phyloP scores from a whole-genome alignment of 2,797 vertebrate species.

The Chaetodon trifasciatus region DNA sequence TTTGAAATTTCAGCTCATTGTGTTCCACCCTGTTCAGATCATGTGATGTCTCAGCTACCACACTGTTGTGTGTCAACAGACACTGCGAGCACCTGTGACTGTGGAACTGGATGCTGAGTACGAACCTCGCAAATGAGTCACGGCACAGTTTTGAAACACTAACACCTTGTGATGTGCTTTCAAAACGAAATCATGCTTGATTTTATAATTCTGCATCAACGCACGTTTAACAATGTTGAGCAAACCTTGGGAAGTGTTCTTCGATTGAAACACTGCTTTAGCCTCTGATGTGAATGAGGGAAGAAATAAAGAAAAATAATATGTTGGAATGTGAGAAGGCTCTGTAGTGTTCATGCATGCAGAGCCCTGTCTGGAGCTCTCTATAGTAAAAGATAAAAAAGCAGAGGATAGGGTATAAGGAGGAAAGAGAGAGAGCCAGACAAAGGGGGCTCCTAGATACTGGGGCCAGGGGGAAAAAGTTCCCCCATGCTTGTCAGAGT shows the following conservation, averaged over 20 bases:
- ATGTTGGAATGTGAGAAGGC: conserved; percentile 2
- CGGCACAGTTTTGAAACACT: conserved; percentile 13
- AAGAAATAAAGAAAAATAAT: conserved; percentile 27
- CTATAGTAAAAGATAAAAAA: conserved; percentile 50
- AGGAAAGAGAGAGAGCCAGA: conserved; percentile 63
- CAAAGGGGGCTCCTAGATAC: conserved; percentile 74
- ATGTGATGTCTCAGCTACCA: conserved; percentile 59
- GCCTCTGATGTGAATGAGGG: conserved; percentile 31
- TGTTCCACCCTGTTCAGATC: conserved; percentile 51
- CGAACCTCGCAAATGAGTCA: conserved; percentile 41
- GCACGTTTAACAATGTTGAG: neutral
- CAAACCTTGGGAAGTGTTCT: neutral
- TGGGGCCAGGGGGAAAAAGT: conserved; percentile 73
- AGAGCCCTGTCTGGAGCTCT: conserved; percentile 69
- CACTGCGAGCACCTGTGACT: conserved; percentile 60
- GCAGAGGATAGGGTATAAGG: conserved; percentile 60
- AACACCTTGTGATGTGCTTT: conserved; percentile 21
- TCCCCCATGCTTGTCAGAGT: conserved; percentile 85
- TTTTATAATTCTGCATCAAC: neutral
- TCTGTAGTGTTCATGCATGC: conserved; percentile 36
- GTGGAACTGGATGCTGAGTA: conserved; percentile 12
- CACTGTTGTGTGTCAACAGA: conserved; percentile 69
- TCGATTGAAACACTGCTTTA: conserved; percentile 5
- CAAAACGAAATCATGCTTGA: neutral
- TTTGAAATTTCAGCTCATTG: conserved; percentile 56